Evolutionary conservation across 1,140 invertebrate species (phyloP), one percentile per base, ranked within the genome.

Genomic region (Platyscapa corneri): DNA sequence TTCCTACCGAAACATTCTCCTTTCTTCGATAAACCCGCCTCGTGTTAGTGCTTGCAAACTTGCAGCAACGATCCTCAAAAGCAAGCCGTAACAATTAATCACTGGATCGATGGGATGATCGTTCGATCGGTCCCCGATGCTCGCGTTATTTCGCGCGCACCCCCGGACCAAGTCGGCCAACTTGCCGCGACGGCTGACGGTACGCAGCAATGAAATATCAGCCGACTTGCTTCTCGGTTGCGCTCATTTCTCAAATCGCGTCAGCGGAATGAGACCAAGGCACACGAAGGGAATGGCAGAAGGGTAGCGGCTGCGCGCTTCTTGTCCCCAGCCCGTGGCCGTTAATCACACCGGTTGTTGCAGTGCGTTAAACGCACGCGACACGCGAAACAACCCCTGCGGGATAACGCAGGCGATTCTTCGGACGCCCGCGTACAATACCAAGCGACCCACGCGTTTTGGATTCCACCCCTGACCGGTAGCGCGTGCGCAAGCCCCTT

Each of bases 61-160:
- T 27, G 37, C 20, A 42, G 37, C n/a, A 18, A 72, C 37, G 70
- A 42, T 74, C 23, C n/a, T 42, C 70, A 12, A 5, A 12, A 32
- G 75, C 46, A 34, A 18, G 12, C 75, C 0, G 10, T 75, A 76
- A 53, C 46, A 18, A 76, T 76, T 76, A 76, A 76, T 76, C 75
- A 76, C 20, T 20, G 3, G 37, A 74, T 37, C 20, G 67, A 53
- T 18, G 49, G 49, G 49, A 18, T 53, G 49, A 53, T 53, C 49
- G 49, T 2, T 67, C 3, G 32, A 37, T 70, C 32, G 30, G 5
- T 30, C 0, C 30, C 16, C 67, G 32, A 18, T 49, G 27, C 8
- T 10, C 32, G 49, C 49, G 5, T 7, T 70, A 16, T 16, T 70
- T 37, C 32, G 6, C 64, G 23, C 23, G 27, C 3, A 60, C 56